Evolutionary conservation across 2,888 invertebrate species (phyloP).

Genomic region (Erpobdella octoculata): DNA sequence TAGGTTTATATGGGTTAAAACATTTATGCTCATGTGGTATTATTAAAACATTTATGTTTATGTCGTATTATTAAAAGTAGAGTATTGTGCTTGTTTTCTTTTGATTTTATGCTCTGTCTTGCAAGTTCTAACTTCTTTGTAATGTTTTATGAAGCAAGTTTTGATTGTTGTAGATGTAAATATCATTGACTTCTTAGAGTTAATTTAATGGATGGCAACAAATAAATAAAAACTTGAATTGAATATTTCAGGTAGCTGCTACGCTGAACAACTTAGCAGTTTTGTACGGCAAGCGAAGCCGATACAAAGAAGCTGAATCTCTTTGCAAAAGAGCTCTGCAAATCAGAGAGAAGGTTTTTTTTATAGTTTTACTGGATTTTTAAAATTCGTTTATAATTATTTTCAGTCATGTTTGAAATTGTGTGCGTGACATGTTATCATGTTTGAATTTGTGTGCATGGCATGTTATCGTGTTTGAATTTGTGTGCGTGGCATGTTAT

Average conservation of each 20-base stretch:
- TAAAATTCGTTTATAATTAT: too few species aligned
- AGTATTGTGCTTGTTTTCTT: not conserved
- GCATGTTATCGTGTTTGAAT: too few species aligned
- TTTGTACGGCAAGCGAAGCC: slow-evolving; percentile 88
- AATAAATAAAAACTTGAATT: not conserved
- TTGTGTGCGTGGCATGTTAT: too few species aligned
- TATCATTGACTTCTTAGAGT: not conserved
- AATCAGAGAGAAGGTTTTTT: slow-evolving; percentile 76
- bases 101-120: not conserved
- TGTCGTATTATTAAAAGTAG: not conserved
- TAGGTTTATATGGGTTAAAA: too few species aligned
- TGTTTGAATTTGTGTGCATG: too few species aligned
- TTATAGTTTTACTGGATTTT: too few species aligned
- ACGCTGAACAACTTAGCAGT: slow-evolving; percentile 97
- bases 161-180: not conserved
- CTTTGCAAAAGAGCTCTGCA: slow-evolving; percentile 94
- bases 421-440: too few species aligned
- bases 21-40: not conserved
- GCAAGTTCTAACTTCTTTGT: not conserved
- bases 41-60: not conserved
- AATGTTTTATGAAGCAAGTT: not conserved
- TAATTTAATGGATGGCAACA: not conserved
- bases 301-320: slow-evolving; percentile 86
- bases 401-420: too few species aligned
- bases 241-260: slow-evolving; percentile 72